Base-by-base conservation (phyloP, 2,797 vertebrate genomes). In the Pogoniulus pusillus region DNA sequence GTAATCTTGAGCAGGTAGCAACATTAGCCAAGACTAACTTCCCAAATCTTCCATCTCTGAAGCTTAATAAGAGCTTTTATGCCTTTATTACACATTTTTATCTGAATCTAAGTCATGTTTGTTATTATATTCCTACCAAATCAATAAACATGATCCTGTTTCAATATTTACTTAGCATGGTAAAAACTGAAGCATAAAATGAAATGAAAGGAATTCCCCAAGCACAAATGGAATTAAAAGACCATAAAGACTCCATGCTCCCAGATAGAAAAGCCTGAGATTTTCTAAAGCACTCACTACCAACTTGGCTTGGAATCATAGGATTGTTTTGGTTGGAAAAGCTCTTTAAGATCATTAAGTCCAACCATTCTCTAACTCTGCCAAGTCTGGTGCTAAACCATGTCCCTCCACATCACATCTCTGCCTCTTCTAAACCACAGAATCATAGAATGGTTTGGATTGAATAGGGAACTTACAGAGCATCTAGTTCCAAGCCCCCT, bases 111-210 rank as follows among this genome's bases (percentile, higher is more conserved):
- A 23, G 14, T 51, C 47, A 83, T 45, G 85, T 95, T 87, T 87
- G 16, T 64, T 85, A 85, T 85, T 85, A 35, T 39, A 35, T 91
- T 85, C 34, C 55, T 87, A 78, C 41, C 32, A 63, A 79, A 84
- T 53, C 85, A 60, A 63, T 87, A 60, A 29, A 23, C 75, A 30
- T 55, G 60, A 77, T 35, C 39, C 83, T 87, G 91, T 90, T 76
- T 69, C n/a, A 60, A 53, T 72, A 83, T 91, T 94, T 92, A 91
- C 65, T 65, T 41, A 86, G 16, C 32, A n/a, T 77, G 95, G 93
- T 57, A 87, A 93, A 92, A 43, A 7, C 49, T 65, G 29, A 69
- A 84, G 88, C 70, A 82, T 20, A 73, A 81, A 60, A 13, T 1
- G 4, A 68, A 71, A 91, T 24, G 2, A 32, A 89, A 87, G 64